phyloP scores from a whole-genome alignment of 2,113 vertebrate genomes.

The Tragelaphus strepsiceros region DNA sequence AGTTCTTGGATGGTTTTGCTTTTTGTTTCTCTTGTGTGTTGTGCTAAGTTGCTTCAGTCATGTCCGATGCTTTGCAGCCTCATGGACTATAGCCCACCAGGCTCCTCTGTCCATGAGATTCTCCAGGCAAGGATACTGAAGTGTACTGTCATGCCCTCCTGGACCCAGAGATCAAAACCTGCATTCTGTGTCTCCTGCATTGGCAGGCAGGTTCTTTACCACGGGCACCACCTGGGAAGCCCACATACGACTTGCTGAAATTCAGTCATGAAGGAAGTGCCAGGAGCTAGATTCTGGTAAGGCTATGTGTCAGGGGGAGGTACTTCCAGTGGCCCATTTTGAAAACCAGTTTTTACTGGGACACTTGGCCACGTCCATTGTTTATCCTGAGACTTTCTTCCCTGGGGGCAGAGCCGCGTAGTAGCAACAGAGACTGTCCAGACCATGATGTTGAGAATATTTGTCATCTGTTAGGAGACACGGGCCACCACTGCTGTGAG shows the following conservation, averaged over 20 bases:
- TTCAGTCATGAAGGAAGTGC: neutral
- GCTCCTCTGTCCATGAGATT: too few relatives aligned
- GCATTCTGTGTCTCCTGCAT: neutral
- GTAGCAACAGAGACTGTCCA: accelerated
- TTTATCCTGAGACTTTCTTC: neutral
- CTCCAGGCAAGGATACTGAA: too few relatives aligned
- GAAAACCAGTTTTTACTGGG: neutral
- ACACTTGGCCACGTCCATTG: accelerated
- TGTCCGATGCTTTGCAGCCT: too few relatives aligned
- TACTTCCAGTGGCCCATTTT: too few relatives aligned
- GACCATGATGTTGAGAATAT: neutral
- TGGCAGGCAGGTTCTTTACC: neutral
- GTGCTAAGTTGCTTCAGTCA: too few relatives aligned
- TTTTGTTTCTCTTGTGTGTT: neutral
- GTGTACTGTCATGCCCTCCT: too few relatives aligned
- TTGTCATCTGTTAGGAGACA: neutral
- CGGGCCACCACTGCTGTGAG: accelerated
- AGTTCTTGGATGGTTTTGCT: neutral
- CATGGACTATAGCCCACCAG: too few relatives aligned
- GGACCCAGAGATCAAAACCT: too few relatives aligned
- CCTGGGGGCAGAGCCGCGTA: too few relatives aligned
- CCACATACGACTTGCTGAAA: neutral
- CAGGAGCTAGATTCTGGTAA: neutral
- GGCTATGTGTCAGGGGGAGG: neutral
- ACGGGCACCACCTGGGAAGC: neutral